phyloP scores from a whole-genome alignment of 2,888 invertebrate genomes.

The Leucophenga montana region DNA sequence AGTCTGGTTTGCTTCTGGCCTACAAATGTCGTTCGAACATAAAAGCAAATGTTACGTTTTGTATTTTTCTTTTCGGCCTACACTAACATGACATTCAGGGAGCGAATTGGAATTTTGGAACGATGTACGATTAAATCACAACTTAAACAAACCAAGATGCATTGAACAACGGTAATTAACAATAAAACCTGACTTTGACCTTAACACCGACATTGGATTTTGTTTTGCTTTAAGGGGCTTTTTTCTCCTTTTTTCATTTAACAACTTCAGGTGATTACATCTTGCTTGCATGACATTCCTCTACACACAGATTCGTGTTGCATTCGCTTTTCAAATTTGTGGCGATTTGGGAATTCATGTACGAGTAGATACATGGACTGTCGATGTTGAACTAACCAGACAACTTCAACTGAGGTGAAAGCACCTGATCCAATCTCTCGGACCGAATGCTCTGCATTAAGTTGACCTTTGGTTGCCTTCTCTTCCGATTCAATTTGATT shows the following conservation, averaged over 20 bases:
- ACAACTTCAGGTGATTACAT: too few species aligned
- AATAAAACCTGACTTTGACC: conserved; percentile 67
- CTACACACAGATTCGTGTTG: too few species aligned
- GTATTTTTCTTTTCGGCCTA: conserved; percentile 1
- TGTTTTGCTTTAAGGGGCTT: too few species aligned
- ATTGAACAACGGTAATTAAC: conserved; percentile 53
- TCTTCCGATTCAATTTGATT: not conserved
- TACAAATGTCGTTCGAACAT: not conserved
- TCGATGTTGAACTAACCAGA: not conserved
- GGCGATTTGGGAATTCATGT: too few species aligned
- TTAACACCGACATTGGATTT: conserved; percentile 48
- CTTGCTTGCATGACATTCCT: too few species aligned
- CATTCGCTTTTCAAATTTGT: too few species aligned
- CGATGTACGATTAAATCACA: conserved; percentile 31
- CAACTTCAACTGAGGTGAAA: not conserved
- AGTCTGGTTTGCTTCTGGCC: not conserved
- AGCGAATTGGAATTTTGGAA: conserved; percentile 14
- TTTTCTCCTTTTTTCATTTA: too few species aligned
- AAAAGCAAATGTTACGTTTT: not conserved
- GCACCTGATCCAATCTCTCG: not conserved
- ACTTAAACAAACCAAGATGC: conserved; percentile 32
- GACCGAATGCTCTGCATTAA: too few species aligned
- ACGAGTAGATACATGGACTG: too few species aligned
- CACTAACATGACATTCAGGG: conserved; percentile 17
- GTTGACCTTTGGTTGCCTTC: not conserved